phyloP scores from a whole-genome alignment of 2,797 vertebrate species.

The Ammospiza maritima region DNA sequence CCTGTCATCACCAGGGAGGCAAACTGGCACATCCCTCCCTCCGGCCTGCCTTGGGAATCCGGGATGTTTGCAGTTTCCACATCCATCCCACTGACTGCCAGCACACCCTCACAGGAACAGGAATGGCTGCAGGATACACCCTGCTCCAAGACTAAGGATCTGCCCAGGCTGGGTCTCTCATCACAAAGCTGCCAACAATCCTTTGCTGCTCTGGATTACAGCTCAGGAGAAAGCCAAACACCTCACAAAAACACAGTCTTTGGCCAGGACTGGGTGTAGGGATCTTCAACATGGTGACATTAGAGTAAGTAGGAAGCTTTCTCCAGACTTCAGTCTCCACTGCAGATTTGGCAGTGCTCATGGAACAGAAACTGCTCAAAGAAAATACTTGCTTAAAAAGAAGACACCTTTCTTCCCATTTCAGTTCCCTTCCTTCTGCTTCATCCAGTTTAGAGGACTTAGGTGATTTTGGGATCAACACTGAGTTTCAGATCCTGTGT shows the following conservation, averaged over 20 bases:
- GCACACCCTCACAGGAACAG: neutral
- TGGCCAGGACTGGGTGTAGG: neutral
- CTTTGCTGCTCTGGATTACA: neutral
- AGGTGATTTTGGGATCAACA: neutral
- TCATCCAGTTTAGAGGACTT: neutral
- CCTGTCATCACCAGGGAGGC: constrained; percentile 20
- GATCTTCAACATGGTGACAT: neutral
- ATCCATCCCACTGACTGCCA: neutral
- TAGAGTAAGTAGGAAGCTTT: neutral
- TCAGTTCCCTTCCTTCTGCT: neutral
- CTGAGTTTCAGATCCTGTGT: neutral
- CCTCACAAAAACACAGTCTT: neutral
- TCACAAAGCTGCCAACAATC: neutral
- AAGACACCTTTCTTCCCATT: neutral
- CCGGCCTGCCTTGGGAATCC: neutral
- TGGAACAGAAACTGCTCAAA: neutral
- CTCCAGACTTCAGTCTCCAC: accelerated
- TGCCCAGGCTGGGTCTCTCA: neutral
- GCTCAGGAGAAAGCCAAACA: neutral
- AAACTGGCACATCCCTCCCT: neutral
- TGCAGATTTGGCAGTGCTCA: neutral
- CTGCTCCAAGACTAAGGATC: neutral
- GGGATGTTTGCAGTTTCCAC: neutral
- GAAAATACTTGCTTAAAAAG: neutral
- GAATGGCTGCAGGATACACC: neutral